A percentile compares a stretch with the other conserved stretches of the same genome.
These are phyloP conservation scores for Bombus fervidus DNA, from an alignment of 1,140 invertebrate genomes.

Conservation along the genomic window DNA sequence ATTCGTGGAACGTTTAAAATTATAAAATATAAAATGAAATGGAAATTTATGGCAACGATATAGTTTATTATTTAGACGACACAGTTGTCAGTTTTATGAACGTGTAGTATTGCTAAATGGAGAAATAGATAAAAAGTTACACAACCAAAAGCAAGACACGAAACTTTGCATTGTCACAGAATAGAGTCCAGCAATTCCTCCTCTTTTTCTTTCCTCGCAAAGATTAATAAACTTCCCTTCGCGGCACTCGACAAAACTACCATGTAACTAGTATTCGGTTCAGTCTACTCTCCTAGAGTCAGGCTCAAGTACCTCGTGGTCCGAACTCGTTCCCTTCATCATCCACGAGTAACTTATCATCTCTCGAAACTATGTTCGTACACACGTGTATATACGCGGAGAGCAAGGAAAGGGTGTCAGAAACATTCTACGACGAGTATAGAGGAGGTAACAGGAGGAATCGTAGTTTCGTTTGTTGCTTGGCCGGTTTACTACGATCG, in stretches of 20 bases:
- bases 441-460: neutral
- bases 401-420: neutral
- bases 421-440: slow-evolving; percentile 7
- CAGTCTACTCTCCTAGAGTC: neutral
- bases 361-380: slow-evolving; percentile 14
- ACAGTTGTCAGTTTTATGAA: neutral
- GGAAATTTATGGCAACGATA: too few relatives aligned
- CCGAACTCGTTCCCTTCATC: slow-evolving; percentile 10
- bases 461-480: neutral
- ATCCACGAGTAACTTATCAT: slow-evolving; percentile 18
- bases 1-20: too few relatives aligned
- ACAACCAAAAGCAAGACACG: neutral
- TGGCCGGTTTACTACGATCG: slow-evolving; percentile 3
- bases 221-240: slow-evolving; percentile 8
- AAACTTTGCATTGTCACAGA: neutral
- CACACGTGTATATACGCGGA: neutral
- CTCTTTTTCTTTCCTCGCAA: neutral
- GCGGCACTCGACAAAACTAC: neutral
- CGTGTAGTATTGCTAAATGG: too few relatives aligned
- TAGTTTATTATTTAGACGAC: neutral
- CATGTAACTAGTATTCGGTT: neutral
- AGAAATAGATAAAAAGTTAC: too few relatives aligned
- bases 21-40: neutral
- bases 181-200: neutral
- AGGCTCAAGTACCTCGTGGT: neutral